Base-by-base conservation (phyloP, 2,113 vertebrate genomes). In the Anarhynchus alexandrinus region DNA sequence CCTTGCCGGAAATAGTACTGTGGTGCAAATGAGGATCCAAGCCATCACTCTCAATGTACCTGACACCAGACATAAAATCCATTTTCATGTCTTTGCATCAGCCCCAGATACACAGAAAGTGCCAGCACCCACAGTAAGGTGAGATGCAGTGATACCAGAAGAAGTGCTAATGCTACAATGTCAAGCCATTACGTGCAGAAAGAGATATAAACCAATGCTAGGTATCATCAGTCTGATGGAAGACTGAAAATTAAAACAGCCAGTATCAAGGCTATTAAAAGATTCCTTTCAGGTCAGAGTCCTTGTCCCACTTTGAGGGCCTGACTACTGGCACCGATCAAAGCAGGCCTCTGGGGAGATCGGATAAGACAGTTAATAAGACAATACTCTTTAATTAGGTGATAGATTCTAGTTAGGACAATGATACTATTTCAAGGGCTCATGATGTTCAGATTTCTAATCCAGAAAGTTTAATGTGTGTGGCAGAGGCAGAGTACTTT, bases 361-460 rank as follows among this genome's bases (percentile, higher is more conserved):
- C 67, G 0, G 0, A 2, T 55, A 64, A 71, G 29, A 65, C 5
- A 47, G 36, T 11, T 9, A 91, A 57, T 43, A 16, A 61, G 36
- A 74, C 22, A 62, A 38, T 51, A 36, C 42, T 89, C 18, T 78
- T 59, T 59, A 43, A 49, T 59, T 52, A 82, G 10, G 12, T 82
- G 42, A 67, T 25, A 42, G 69, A 45, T 51, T 79, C 80, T 66
- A 38, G 11, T 69, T 82, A 80, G 55, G 27, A 77, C 12, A 88
- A 55, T 58, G 12, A 51, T 49, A 38, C 13, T 90, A 15, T 69
- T 93, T 90, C 62, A 70, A 58, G 49, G 49, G 16, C 13, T 70
- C 10, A 11, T 34, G 15, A 43, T 10, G 58, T 54, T 57, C 27
- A 42, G n/a, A 54, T 92, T 88, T 88, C 62, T 80, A 88, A 94